These are phyloP conservation scores for Neotoma lepida DNA, from an alignment of 2,113 vertebrate genomes.

Conservation along the genomic window DNA sequence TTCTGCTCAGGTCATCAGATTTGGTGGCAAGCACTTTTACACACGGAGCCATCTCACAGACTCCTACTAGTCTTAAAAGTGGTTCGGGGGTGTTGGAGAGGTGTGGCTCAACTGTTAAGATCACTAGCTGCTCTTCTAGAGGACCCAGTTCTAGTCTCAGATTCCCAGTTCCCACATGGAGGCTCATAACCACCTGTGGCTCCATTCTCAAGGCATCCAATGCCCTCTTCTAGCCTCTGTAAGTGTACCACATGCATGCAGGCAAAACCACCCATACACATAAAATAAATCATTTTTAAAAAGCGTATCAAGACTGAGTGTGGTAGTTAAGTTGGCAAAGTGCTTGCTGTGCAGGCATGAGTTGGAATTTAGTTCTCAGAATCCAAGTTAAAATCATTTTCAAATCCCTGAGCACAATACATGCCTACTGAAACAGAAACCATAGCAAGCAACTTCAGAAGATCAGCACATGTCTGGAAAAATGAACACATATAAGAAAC, in stretches of 20 bases:
- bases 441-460: not conserved
- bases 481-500: not conserved
- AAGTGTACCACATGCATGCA: not conserved
- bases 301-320: not conserved
- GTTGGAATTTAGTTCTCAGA: not conserved
- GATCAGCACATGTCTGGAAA: not conserved
- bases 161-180: not conserved
- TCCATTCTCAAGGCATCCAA: not conserved
- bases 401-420: not conserved
- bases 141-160: not conserved
- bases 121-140: not conserved
- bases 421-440: not conserved
- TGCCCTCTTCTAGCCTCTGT: not conserved
- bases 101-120: not conserved
- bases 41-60: not conserved
- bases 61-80: not conserved
- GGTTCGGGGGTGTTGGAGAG: too few relatives aligned
- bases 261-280: not conserved
- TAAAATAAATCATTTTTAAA: not conserved
- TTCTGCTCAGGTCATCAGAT: not conserved
- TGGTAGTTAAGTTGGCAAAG: not conserved
- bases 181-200: not conserved
- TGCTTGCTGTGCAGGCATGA: not conserved
- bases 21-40: not conserved
- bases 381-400: not conserved